Evolutionary conservation across 2,113 vertebrate genomes (phyloP).

Genomic region (Anoplopoma fimbria): DNA sequence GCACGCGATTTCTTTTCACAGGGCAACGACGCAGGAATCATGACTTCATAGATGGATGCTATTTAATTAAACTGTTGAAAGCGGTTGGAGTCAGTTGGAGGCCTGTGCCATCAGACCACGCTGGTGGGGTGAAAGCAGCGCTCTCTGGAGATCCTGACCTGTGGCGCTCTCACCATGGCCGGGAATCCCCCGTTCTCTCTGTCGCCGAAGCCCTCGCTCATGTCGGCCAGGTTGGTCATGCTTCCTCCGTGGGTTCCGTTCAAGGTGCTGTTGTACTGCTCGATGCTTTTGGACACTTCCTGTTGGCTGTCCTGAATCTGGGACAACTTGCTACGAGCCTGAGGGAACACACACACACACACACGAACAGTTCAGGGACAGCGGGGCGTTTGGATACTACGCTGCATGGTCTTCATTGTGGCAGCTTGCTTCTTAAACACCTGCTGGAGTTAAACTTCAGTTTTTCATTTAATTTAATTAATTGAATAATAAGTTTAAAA

Average conservation of each 20-base stretch:
- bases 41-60: too few relatives aligned
- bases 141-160: slow-evolving; percentile 38
- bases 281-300: slow-evolving; percentile 89
- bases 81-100: too few relatives aligned
- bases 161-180: slow-evolving; percentile 82
- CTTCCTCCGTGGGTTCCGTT: slow-evolving; percentile 91
- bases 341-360: slow-evolving; percentile 10
- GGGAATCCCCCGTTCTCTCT: slow-evolving; percentile 88
- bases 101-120: not conserved
- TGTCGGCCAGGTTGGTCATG: slow-evolving; percentile 91
- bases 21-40: too few relatives aligned
- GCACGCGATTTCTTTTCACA: too few relatives aligned
- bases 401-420: not conserved
- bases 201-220: slow-evolving; percentile 89
- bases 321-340: slow-evolving; percentile 94
- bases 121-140: not conserved
- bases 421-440: too few relatives aligned
- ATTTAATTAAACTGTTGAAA: too few relatives aligned
- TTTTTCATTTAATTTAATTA: not conserved
- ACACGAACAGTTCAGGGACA: not conserved
- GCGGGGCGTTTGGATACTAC: not conserved
- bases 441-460: not conserved
- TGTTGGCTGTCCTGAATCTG: slow-evolving; percentile 93
- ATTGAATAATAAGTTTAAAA: not conserved
- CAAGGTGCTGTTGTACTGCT: slow-evolving; percentile 89